Evolutionary conservation across 2,113 vertebrate species (phyloP).

Genomic region (Gavialis gangeticus): DNA sequence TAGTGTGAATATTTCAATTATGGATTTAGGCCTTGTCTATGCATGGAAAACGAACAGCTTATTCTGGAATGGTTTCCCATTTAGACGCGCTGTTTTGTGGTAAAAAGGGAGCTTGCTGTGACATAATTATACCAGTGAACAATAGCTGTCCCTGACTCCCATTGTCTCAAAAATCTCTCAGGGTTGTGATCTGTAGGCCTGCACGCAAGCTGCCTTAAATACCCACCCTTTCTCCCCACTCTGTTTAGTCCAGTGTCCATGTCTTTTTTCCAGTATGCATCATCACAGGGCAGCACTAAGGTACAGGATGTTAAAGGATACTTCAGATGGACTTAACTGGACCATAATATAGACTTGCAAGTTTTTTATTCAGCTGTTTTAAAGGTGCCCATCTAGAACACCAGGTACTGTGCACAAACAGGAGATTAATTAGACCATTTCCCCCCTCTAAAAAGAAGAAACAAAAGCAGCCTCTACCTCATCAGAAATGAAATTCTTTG

Average conservation of each 20-base stretch:
- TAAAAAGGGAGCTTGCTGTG: too few relatives aligned
- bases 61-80: background rate
- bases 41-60: background rate
- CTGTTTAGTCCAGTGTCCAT: background rate
- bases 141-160: too few relatives aligned
- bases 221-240: background rate
- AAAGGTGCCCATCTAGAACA: background rate
- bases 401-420: background rate
- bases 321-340: rapidly evolving
- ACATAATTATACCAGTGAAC: too few relatives aligned
- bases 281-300: background rate
- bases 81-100: background rate
- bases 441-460: background rate
- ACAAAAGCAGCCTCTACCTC: background rate
- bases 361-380: background rate
- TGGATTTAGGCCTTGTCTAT: conserved; percentile 16
- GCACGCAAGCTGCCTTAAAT: background rate
- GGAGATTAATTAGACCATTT: background rate
- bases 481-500: rapidly evolving
- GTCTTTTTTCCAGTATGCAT: background rate
- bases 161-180: background rate
- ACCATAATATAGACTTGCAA: background rate
- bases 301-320: background rate
- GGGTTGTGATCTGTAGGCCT: background rate
- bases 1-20: background rate